These are phyloP conservation scores for Cololabis saira DNA, from an alignment of 2,113 vertebrate species.

Conservation along the genomic window DNA sequence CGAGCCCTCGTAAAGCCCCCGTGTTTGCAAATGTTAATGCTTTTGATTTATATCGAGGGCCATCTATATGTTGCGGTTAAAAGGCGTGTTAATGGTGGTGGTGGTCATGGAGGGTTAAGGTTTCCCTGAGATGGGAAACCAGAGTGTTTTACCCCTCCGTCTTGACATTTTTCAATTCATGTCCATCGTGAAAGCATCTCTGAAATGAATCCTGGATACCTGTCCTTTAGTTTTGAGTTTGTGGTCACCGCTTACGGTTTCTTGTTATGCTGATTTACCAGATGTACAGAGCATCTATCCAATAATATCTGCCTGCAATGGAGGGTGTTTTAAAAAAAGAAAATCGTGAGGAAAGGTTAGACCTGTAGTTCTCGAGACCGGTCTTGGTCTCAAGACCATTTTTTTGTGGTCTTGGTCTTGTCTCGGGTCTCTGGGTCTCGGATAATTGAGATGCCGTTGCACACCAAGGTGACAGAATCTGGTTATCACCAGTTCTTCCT, in stretches of 20 bases:
- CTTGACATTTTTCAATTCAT: constrained; percentile 42
- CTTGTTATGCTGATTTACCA: constrained; percentile 55
- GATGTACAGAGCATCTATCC: constrained; percentile 21
- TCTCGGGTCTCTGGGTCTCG: too few species aligned
- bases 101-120: background rate
- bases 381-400: too few species aligned
- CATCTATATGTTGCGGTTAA: constrained; percentile 58
- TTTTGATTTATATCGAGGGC: constrained; percentile 70
- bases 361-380: too few species aligned
- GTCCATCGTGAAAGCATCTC: constrained; percentile 38
- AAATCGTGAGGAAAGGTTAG: too few species aligned
- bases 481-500: too few species aligned
- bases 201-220: constrained; percentile 55
- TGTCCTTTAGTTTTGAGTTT: constrained; percentile 44
- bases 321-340: background rate
- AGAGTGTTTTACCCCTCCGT: constrained; percentile 26
- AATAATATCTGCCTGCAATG: constrained; percentile 44
- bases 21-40: constrained; percentile 74
- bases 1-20: constrained; percentile 60
- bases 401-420: too few species aligned
- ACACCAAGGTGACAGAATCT: too few species aligned
- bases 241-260: constrained; percentile 29
- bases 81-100: constrained; percentile 58
- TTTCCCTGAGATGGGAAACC: background rate
- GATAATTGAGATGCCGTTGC: too few species aligned